Conservation (phyloP, 2,797 vertebrate species). For the Calcarius lapponicus region DNA sequence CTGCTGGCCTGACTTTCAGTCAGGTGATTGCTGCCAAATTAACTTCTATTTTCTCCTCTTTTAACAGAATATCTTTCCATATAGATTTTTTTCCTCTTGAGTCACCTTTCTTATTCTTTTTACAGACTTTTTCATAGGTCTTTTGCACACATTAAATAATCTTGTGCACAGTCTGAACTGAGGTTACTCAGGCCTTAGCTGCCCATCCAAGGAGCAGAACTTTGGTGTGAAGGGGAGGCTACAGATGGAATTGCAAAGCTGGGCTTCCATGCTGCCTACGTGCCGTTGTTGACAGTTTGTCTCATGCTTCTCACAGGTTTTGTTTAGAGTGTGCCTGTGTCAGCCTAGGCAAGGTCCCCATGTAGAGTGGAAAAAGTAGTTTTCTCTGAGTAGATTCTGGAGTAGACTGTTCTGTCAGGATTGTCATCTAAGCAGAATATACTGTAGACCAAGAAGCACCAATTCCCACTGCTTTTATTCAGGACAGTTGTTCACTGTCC, state of each 20-base stretch:
- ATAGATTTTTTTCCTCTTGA: background rate
- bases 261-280: background rate
- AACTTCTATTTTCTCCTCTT: background rate
- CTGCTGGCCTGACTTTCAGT: background rate
- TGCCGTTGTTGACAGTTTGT: background rate
- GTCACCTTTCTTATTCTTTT: background rate
- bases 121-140: background rate
- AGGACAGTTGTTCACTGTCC: background rate
- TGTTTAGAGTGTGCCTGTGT: background rate
- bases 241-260: background rate
- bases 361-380: background rate
- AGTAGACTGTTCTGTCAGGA: background rate
- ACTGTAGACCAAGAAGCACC: background rate
- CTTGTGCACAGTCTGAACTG: background rate
- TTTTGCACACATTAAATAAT: background rate
- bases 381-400: background rate
- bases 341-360: background rate
- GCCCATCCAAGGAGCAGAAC: background rate
- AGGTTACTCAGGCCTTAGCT: background rate
- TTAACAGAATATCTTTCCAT: background rate
- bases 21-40: background rate
- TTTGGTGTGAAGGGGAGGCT: background rate
- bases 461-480: background rate
- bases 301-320: background rate
- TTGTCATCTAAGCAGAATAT: background rate